Evolutionary conservation across 2,113 vertebrate species (phyloP), one percentile per base, ranked within the genome.

Genomic region (Felis chaus): DNA sequence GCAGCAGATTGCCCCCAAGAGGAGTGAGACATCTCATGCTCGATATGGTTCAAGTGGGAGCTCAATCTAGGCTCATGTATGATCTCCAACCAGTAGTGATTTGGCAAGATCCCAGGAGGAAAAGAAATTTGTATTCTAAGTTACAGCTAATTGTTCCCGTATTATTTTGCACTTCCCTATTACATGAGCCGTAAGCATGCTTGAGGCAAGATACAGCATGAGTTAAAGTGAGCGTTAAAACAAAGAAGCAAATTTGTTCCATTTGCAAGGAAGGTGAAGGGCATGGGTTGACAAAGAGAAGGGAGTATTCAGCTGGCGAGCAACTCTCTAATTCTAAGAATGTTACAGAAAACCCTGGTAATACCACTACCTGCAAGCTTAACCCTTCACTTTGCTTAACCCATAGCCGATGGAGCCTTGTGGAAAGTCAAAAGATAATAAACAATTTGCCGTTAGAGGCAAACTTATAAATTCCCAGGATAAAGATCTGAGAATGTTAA

Each of bases 391-490:
- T 96, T 55, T 41, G 66, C 57, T 9, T 71, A 9, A 5, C 48
- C 21, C 41, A 27, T 45, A 66, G 73, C 45, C 45, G 45, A 45
- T 31, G 7, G 15, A 89, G 79, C 19, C 12, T 80, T 50, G 8
- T 27, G 53, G 84, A 89, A 91, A 41, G 16, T 92, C 84, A 53
- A 15, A 11, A 14, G 55, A 79, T 76, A 33, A 36, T 61, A 74
- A 88, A 76, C 5, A 48, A 33, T 87, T 83, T 91, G 95, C 79
- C 66, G 36, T 79, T 39, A 68, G 84, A 92, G 31, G 11, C 50
- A 95, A 83, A 94, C 92, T 73, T 69, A 41, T 53, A 71, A 94
- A 90, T 95, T 95, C 96, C 81, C 76, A 95, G 92, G 94, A 90
- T 87, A 92, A 95, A 29, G 88, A n/a, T 90, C 61, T 91, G 65